These are phyloP conservation scores for Plutella xylostella DNA, from an alignment of 2,888 invertebrate species.

Conservation along the genomic window DNA sequence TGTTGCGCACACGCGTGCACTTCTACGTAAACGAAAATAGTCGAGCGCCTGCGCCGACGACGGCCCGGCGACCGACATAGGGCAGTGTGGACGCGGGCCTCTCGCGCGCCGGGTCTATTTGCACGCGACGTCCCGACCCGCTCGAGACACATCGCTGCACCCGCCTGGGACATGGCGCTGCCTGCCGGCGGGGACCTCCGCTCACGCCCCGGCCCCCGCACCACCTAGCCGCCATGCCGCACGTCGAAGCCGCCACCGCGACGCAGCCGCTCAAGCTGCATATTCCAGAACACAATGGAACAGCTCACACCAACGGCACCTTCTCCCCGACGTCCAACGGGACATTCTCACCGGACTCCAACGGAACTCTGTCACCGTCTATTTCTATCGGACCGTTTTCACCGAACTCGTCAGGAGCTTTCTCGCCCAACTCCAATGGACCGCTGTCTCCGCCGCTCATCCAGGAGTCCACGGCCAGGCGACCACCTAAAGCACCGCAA, in stretches of 20 bases:
- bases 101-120: constrained; percentile 67
- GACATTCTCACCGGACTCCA: constrained; percentile 25
- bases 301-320: constrained; percentile 25
- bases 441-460: constrained; percentile 27
- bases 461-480: constrained; percentile 50
- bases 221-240: constrained; percentile 43
- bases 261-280: constrained; percentile 38
- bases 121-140: constrained; percentile 47
- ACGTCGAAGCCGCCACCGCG: constrained; percentile 30
- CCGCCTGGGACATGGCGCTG: constrained; percentile 56
- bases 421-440: constrained; percentile 24
- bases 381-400: constrained; percentile 50
- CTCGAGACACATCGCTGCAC: constrained; percentile 52
- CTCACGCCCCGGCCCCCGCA: constrained; percentile 45
- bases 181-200: constrained; percentile 57
- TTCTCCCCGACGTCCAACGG: constrained; percentile 27
- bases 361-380: constrained; percentile 34
- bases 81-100: constrained; percentile 61
- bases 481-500: constrained; percentile 54
- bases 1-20: too few relatives aligned
- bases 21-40: constrained; percentile 68
- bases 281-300: constrained; percentile 42
- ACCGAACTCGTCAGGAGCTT: constrained; percentile 23
- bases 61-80: constrained; percentile 67
- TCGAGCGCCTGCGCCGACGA: constrained; percentile 40